These are phyloP conservation scores for Pedionomus torquatus DNA, from an alignment of 2,113 vertebrate species.

Conservation along the genomic window DNA sequence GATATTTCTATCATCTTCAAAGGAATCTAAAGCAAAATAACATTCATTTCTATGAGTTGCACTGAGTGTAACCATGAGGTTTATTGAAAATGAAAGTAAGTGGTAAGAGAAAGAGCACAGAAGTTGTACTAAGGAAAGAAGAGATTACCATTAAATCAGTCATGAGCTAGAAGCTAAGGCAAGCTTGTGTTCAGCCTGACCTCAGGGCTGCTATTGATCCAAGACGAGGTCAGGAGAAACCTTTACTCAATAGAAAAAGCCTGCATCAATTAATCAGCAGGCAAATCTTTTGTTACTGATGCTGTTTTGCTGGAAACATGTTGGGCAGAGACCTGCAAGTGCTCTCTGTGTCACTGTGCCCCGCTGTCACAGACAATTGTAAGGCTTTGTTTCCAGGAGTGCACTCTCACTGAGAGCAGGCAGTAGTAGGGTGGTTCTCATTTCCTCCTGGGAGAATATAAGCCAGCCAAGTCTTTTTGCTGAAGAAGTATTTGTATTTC, in stretches of 20 bases:
- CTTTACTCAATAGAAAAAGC: background rate
- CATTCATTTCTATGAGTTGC: background rate
- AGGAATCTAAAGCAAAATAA: background rate
- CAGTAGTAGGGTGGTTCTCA: background rate
- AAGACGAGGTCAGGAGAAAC: background rate
- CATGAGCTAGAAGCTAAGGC: background rate
- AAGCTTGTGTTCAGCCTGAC: background rate
- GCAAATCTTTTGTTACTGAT: background rate
- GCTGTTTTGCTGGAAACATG: background rate
- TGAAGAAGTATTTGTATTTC: background rate
- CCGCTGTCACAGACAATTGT: background rate
- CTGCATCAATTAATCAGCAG: background rate
- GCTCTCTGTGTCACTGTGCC: background rate
- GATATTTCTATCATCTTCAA: background rate
- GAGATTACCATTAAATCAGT: background rate
- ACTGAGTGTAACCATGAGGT: background rate
- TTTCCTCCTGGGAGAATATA: background rate
- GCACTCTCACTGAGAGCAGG: background rate
- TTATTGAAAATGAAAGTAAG: background rate
- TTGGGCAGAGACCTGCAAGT: background rate
- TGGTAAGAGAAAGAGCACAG: background rate
- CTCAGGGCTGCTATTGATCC: background rate
- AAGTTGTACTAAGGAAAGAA: background rate
- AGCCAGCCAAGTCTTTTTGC: background rate
- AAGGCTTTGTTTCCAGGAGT: background rate